Evolutionary conservation across 2,888 invertebrate genomes (phyloP).

Genomic region (Hemistola chrysoprasaria): DNA sequence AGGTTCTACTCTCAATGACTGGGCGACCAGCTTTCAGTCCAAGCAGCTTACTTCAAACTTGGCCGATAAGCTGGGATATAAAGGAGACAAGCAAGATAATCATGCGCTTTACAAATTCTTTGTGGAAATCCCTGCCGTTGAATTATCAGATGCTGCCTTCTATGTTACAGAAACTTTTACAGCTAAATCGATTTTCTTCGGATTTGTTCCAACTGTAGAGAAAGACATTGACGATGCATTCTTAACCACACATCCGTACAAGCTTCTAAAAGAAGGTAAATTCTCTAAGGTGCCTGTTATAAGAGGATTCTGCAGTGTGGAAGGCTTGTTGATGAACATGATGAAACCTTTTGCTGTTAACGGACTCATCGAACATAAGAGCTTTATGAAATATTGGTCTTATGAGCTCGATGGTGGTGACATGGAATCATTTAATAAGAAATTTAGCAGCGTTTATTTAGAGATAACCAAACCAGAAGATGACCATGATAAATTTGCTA

Average conservation of each 20-base stretch:
- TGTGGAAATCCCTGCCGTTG: constrained; percentile 26
- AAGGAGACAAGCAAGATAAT: constrained; percentile 35
- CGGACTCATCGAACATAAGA: constrained; percentile 35
- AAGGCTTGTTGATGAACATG: constrained; percentile 58
- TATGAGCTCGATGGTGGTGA: constrained; percentile 33
- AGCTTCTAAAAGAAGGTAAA: constrained; percentile 52
- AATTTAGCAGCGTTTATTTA: constrained; percentile 31
- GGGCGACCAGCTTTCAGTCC: constrained; percentile 47
- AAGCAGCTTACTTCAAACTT: constrained; percentile 35
- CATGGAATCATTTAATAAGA: constrained; percentile 24
- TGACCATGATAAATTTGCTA: constrained; percentile 33
- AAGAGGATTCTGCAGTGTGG: constrained; percentile 71
- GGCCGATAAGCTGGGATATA: constrained; percentile 41
- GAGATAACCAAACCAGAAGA: constrained; percentile 22
- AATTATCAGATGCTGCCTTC: constrained; percentile 29
- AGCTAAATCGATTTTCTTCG: constrained; percentile 37
- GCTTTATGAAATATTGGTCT: constrained; percentile 38
- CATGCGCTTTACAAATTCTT: constrained; percentile 38
- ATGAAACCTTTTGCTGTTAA: constrained; percentile 36
- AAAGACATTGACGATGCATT: constrained; percentile 47
- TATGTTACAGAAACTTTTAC: constrained; percentile 28
- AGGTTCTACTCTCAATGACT: constrained; percentile 51
- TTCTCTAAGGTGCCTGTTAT: constrained; percentile 64
- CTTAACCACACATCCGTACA: constrained; percentile 55
- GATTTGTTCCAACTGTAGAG: constrained; percentile 56